Evolutionary conservation across 2,888 invertebrate genomes (phyloP), one percentile per base, ranked within the genome.

Genomic region (Brachypalpus laphriformis): DNA sequence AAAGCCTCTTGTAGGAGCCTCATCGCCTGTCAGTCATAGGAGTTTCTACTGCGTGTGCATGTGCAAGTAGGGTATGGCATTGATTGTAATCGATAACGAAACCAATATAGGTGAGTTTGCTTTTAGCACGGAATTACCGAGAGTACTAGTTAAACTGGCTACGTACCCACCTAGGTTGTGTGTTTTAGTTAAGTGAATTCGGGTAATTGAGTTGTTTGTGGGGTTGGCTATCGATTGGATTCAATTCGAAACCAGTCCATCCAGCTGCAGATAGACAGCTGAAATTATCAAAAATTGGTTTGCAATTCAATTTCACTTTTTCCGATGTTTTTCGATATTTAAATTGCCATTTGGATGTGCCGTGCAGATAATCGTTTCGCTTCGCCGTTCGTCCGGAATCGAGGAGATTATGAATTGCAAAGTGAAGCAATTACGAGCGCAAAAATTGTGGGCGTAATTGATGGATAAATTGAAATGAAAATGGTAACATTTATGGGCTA

Each of bases 121-220:
- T 25, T 59, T 57, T 47, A 74, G 82, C 68, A 54, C 78, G 72
- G 47, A 54, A 63, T 68, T 61, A 63, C 63, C 78, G 49, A 37
- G 45, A 11, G 34, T 18, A 11, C 65, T 37, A 37, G 56, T 76
- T 28, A 51, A 42, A 59, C 37, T 22, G 9, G 3, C 9, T 45
- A 37, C 40, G 70, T n/a, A 9, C n/a, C 59, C 51, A 47, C 28
- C 51, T n/a, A n/a, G n/a, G n/a, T 45, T 11, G 63, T 40, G n/a
- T 72, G 49, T 9, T 66, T 54, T 66, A 59, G n/a, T 34, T 56
- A 70, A 70, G 70, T 63, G 70, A 68, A 75, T 49, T 28, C 70
- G 47, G 56, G 80, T 83, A 83, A 83, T 83, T 83, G 83, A 83
- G 83, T 83, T 83, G 83, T 83, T 83, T 74, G 74, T 37, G 47